Base-by-base conservation (phyloP, 2,113 vertebrate species). In the Forbesichthys agassizii region DNA sequence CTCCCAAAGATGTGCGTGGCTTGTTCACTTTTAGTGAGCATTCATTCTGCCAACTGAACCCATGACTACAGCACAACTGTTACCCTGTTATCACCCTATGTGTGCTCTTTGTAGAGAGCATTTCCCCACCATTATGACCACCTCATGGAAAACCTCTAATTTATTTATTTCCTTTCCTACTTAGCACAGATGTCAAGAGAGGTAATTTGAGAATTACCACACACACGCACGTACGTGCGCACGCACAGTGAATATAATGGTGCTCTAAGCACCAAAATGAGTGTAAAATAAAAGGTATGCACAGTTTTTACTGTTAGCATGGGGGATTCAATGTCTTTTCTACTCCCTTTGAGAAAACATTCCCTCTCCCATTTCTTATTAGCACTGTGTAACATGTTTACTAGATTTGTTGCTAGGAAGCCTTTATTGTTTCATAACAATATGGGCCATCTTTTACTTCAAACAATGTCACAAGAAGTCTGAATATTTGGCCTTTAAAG, bases 141-240 rank as follows among this genome's bases (percentile, higher is more conserved):
- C 49, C 11, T 71, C 72, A 71, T 68, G 57, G 68, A 74, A 58
- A 66, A 47, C 68, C 62, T 77, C 77, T 88, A 65, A 86, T 83
- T 88, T 82, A 86, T 88, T 88, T 75, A 82, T 80, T 79, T 81
- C 61, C 65, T 69, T 71, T 72, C 74, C 68, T 55, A 64, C 72
- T 73, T 60, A 49, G 68, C 64, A 51, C 61, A 64, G 63, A 71
- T 83, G 64, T 64, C 58, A 51, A 73, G 52, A 36, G 33, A 48
- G 68, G 78, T 77, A 65, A 83, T 51, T 63, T 64, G 80, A 86
- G 78, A 64, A 77, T 75, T 64, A 61, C 42, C 65, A 66, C 66
- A 77, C 65, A 71, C 66, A 66, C 42, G 53, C 33, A 66, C 33
- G 18, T 8, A 66, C 51, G 16, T 51, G 11, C 49, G 36, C 51